phyloP scores from a whole-genome alignment of 2,113 vertebrate species.

The Pygathrix nemaeus region DNA sequence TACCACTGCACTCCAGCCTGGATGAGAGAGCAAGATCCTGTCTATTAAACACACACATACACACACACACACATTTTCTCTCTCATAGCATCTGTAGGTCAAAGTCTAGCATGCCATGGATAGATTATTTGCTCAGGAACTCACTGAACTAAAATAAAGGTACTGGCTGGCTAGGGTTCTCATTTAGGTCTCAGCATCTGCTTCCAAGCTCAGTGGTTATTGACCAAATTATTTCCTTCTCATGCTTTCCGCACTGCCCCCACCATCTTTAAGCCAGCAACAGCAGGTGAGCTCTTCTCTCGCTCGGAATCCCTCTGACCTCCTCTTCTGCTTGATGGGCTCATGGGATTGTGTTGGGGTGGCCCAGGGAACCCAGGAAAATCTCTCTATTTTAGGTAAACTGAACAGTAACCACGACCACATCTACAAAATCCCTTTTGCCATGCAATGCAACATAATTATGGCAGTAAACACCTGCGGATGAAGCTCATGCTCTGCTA shows the following conservation, averaged over 20 bases:
- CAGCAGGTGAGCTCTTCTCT: background rate
- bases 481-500: background rate
- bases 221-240: background rate
- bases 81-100: background rate
- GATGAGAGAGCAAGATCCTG: too few species aligned
- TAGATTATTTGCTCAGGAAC: background rate
- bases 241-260: background rate
- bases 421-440: background rate
- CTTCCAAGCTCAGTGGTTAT: background rate
- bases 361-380: background rate
- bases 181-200: background rate
- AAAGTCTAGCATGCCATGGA: background rate
- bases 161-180: background rate
- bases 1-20: too few species aligned
- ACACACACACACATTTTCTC: too few species aligned
- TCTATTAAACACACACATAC: too few species aligned
- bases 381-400: background rate
- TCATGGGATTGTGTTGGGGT: background rate
- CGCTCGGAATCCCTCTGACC: background rate
- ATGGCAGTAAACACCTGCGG: background rate
- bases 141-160: background rate
- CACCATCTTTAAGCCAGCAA: background rate
- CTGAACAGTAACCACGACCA: background rate
- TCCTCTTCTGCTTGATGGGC: background rate
- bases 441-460: background rate